A percentile compares a stretch with the other conserved stretches of the same genome.
Conservation (phyloP, 2,888 invertebrate species). For the Saturnia pavonia region DNA sequence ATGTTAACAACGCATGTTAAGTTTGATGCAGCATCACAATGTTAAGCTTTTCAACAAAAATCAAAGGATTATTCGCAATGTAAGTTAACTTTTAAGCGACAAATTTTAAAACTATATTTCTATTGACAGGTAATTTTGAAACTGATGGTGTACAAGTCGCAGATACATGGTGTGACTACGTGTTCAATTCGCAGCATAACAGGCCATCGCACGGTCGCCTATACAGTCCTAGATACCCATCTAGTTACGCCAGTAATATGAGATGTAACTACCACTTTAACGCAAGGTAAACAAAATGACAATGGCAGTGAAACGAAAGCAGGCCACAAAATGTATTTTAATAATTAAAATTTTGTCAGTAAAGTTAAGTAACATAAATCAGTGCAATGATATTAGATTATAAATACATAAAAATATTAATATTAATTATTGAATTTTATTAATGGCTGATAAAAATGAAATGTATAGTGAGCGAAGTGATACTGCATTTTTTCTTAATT, state of each 20-base stretch:
- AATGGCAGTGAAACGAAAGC: neutral
- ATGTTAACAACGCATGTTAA: no score
- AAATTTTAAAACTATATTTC: conserved; percentile 2
- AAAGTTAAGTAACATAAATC: neutral
- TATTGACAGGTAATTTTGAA: conserved; percentile 86
- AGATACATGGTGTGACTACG: conserved; percentile 93
- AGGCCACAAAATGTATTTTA: neutral
- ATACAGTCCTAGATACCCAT: conserved; percentile 97
- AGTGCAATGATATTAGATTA: no score
- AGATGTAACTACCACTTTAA: conserved; percentile 94
- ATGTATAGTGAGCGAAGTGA: no score
- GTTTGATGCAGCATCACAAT: no score
- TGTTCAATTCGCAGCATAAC: conserved; percentile 88
- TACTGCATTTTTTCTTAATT: no score
- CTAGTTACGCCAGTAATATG: conserved; percentile 95
- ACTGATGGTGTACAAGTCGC: conserved; percentile 89
- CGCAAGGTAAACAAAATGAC: conserved; percentile 83
- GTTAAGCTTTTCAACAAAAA: no score
- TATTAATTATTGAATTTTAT: no score
- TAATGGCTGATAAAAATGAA: no score
- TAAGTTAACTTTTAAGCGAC: neutral
- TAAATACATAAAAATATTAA: no score
- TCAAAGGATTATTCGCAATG: neutral
- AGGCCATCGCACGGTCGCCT: conserved; percentile 87
- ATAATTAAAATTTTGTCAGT: neutral